These are phyloP conservation scores for Cantharis lateralis DNA, from an alignment of 2,888 invertebrate species.

Conservation along the genomic window DNA sequence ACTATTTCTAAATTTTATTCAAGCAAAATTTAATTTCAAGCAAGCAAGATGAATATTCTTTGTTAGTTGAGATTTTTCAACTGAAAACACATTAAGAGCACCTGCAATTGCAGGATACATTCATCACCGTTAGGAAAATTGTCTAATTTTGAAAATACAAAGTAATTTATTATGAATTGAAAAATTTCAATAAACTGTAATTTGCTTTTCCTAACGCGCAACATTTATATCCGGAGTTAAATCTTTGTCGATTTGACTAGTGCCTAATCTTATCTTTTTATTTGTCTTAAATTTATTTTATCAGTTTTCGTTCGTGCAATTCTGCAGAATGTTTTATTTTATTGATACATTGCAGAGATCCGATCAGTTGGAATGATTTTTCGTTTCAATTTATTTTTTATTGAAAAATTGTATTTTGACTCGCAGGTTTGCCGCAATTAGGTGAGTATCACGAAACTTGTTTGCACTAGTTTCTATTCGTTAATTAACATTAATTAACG, in stretches of 20 bases:
- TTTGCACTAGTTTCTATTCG: background rate
- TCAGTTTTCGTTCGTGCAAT: background rate
- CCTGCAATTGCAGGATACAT: background rate
- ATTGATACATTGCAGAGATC: background rate
- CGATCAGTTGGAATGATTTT: background rate
- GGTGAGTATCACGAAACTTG: background rate
- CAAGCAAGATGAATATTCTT: background rate
- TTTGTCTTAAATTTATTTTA: background rate
- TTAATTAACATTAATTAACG: constrained; percentile 1
- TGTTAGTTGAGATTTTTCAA: background rate
- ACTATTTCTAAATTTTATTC: background rate
- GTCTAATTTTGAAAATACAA: background rate
- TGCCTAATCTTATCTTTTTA: background rate
- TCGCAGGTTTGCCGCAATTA: background rate
- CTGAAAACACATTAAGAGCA: background rate
- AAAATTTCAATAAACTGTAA: background rate
- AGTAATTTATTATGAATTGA: background rate
- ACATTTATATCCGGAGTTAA: background rate
- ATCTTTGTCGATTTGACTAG: background rate
- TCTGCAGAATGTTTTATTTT: background rate
- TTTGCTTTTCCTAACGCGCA: background rate
- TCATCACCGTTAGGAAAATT: background rate
- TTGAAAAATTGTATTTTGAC: background rate
- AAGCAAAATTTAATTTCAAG: background rate
- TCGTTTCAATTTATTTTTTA: background rate